Evolutionary conservation across 2,888 invertebrate genomes (phyloP).

Genomic region (Exephanes ischioxanthus): DNA sequence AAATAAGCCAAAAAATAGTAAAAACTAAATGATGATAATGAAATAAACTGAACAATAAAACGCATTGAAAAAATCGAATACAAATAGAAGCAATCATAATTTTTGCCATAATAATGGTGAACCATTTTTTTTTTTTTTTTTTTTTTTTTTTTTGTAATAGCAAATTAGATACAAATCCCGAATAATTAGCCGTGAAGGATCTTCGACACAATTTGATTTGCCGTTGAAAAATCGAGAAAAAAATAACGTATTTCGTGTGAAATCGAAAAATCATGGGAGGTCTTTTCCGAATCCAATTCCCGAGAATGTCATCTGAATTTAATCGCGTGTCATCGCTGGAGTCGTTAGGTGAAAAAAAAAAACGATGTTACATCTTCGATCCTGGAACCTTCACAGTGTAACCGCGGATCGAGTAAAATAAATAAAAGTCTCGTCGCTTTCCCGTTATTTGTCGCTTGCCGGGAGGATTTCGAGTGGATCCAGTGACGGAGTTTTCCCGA

Average conservation of each 20-base stretch:
- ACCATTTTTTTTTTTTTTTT: neutral
- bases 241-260: neutral
- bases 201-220: neutral
- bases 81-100: too few relatives aligned
- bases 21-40: too few relatives aligned
- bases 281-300: neutral
- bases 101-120: neutral
- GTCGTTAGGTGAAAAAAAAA: neutral
- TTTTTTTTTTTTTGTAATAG: neutral
- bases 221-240: neutral
- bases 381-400: neutral
- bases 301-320: neutral
- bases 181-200: neutral
- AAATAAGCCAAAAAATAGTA: too few relatives aligned
- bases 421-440: conserved; percentile 32
- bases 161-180: neutral
- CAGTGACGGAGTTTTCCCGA: neutral
- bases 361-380: neutral
- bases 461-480: conserved; percentile 14
- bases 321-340: neutral
- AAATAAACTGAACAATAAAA: too few relatives aligned
- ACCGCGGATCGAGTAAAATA: conserved; percentile 11
- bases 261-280: neutral
- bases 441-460: conserved; percentile 45
- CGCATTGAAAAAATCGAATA: too few relatives aligned